Percentiles rank a stretch among this genome's conserved stretches.
Evolutionary conservation across 2,888 invertebrate species (phyloP).

Genomic region (Meiosimyza platycephala): DNA sequence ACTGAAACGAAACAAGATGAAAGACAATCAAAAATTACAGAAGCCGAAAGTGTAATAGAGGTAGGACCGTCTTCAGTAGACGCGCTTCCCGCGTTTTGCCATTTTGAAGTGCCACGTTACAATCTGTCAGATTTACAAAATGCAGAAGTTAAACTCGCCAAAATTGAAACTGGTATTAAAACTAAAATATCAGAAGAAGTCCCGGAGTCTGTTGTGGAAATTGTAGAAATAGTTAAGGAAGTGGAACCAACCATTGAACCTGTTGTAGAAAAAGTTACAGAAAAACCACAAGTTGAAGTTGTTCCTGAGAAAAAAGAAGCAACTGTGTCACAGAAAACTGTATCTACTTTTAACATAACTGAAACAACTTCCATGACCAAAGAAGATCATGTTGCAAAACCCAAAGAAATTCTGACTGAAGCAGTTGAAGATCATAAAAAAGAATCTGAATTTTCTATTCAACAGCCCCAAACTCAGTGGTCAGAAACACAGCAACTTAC

Average conservation of each 20-base stretch:
- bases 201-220: neutral
- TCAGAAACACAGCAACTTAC: conserved; percentile 47
- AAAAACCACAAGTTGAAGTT: neutral
- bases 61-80: conserved; percentile 12
- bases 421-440: neutral
- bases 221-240: neutral
- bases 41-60: conserved; percentile 29
- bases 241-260: neutral
- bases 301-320: neutral
- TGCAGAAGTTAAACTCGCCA: conserved; percentile 2
- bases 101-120: conserved; percentile 47
- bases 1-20: neutral
- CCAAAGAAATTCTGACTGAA: conserved; percentile 38
- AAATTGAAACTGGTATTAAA: no score
- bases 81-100: neutral
- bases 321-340: neutral
- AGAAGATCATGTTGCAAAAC: neutral
- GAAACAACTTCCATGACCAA: neutral
- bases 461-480: conserved; percentile 43
- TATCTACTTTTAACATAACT: neutral
- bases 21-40: neutral
- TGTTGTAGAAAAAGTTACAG: neutral
- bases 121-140: conserved; percentile 43
- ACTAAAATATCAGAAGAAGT: no score
- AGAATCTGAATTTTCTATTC: conserved; percentile 13